A percentile compares a stretch with the other conserved stretches of the same genome.
Evolutionary conservation across 2,113 vertebrate genomes (phyloP).

Genomic region (Mustelus asterias): DNA sequence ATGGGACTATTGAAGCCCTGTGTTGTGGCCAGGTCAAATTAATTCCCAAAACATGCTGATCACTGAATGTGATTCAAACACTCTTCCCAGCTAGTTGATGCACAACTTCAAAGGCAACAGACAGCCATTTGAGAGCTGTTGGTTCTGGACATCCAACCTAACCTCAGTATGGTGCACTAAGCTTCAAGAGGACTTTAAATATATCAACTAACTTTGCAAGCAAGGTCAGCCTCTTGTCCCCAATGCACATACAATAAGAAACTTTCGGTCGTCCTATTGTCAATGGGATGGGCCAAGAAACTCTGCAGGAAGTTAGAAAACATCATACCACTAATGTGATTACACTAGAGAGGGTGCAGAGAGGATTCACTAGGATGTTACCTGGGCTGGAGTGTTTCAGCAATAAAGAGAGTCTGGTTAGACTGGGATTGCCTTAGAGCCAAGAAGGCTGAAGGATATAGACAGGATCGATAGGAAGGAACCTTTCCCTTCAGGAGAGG

Average conservation of each 20-base stretch:
- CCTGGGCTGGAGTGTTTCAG: no score
- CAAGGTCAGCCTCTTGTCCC: neutral
- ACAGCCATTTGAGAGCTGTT: neutral
- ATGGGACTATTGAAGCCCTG: neutral
- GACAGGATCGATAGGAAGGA: no score
- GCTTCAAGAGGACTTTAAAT: neutral
- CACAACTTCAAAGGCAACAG: neutral
- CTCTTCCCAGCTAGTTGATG: neutral
- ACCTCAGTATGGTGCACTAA: neutral
- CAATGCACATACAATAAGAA: neutral
- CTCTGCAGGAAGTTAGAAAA: neutral
- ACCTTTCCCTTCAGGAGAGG: no score
- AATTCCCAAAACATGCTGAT: neutral
- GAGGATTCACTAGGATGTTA: no score
- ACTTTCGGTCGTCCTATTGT: neutral
- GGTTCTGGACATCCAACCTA: neutral
- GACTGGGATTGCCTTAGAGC: no score
- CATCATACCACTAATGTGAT: neutral
- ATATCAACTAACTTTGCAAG: neutral
- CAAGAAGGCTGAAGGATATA: no score
- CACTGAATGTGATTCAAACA: neutral
- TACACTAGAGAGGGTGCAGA: no score
- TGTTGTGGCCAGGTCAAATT: neutral
- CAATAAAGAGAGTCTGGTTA: no score
- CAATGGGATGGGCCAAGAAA: neutral